A percentile compares a stretch with the other conserved stretches of the same genome.
phyloP scores from a whole-genome alignment of 2,888 invertebrate genomes.

The Melieria omissa region DNA sequence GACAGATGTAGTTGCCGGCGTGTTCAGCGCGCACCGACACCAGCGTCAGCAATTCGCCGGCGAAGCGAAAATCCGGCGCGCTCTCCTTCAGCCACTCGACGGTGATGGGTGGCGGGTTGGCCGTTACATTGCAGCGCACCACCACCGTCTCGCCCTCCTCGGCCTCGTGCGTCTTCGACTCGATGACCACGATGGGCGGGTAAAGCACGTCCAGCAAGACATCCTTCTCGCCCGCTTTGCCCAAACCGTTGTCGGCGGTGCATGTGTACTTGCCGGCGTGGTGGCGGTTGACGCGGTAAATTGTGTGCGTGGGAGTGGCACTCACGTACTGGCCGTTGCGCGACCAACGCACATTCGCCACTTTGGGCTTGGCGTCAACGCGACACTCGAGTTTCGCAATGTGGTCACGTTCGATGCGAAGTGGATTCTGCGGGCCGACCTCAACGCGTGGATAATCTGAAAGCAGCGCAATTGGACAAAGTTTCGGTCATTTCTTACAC shows the following conservation, averaged over 20 bases:
- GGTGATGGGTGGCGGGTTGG: conserved; percentile 84
- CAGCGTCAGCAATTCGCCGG: conserved; percentile 79
- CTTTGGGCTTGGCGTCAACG: conserved; percentile 92
- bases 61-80: conserved; percentile 83
- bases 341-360: conserved; percentile 86
- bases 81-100: conserved; percentile 91
- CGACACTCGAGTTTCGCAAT: conserved; percentile 86
- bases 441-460: conserved; percentile 91
- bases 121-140: conserved; percentile 86
- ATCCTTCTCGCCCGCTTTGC: conserved; percentile 82
- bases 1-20: conserved; percentile 89
- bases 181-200: conserved; percentile 83
- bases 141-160: conserved; percentile 87
- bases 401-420: conserved; percentile 87
- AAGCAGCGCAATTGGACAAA: neutral
- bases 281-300: conserved; percentile 81
- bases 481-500: too few relatives aligned
- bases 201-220: conserved; percentile 85
- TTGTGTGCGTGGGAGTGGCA: conserved; percentile 79
- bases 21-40: conserved; percentile 85
- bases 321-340: conserved; percentile 87
- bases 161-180: conserved; percentile 82
- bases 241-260: conserved; percentile 87
- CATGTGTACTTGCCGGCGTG: conserved; percentile 92
- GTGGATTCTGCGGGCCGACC: conserved; percentile 89